Conservation (phyloP, 1,140 invertebrate genomes). For the Drosophila kurseongensis region DNA sequence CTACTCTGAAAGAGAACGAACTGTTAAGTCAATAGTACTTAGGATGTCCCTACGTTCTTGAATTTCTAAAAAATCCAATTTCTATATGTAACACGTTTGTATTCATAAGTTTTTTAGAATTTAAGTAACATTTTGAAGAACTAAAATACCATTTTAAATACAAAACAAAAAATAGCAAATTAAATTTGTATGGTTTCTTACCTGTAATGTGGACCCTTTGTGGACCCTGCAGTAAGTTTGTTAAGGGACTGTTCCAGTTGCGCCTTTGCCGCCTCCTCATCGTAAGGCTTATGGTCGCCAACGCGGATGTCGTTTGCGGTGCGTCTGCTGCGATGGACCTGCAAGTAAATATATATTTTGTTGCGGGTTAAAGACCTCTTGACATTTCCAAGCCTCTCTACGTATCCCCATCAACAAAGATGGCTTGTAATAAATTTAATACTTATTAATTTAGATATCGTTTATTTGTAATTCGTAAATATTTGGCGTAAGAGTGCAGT, state of each 20-base stretch:
- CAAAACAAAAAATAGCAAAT: no score
- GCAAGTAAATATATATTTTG: slow-evolving; percentile 6
- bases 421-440: background rate
- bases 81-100: no score
- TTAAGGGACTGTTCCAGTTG: slow-evolving; percentile 61
- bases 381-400: no score
- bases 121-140: no score
- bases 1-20: slow-evolving; percentile 44
- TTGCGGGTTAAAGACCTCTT: no score
- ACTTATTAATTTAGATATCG: background rate
- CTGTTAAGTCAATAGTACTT: background rate
- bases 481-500: background rate
- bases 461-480: background rate
- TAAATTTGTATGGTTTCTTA: slow-evolving; percentile 10
- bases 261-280: slow-evolving; percentile 61
- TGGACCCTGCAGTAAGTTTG: slow-evolving; percentile 62
- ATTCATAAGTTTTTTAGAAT: no score
- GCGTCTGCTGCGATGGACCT: slow-evolving; percentile 52
- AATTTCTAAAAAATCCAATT: no score
- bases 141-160: no score
- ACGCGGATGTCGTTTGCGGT: slow-evolving; percentile 40
- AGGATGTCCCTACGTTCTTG: no score
- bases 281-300: slow-evolving; percentile 48
- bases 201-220: slow-evolving; percentile 75
- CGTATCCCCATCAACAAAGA: no score